Percentiles rank a stretch among this genome's conserved stretches.
Evolutionary conservation across 1,140 invertebrate species (phyloP).

Genomic region (Platorchestia sp.): DNA sequence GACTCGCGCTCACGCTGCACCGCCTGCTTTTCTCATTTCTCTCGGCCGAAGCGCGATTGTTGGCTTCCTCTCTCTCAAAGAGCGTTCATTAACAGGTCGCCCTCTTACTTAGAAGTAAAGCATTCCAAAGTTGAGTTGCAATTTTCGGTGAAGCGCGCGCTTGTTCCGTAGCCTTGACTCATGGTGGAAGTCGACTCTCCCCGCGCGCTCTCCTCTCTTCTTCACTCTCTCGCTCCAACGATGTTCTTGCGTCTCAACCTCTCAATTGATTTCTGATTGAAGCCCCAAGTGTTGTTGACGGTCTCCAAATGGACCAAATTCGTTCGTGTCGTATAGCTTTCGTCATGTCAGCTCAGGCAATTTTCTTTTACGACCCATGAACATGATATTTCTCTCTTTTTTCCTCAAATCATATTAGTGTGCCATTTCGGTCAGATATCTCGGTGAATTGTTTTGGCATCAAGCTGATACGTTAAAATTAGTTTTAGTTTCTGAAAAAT

Average conservation of each 20-base stretch:
- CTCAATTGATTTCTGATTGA: constrained; percentile 55
- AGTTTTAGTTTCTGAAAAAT: neutral
- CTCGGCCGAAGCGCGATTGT: neutral
- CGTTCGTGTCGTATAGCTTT: constrained; percentile 44
- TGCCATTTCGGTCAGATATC: neutral
- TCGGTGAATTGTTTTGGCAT: neutral
- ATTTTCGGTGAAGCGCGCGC: neutral
- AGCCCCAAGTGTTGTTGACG: constrained; percentile 52
- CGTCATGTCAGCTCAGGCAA: constrained; percentile 27
- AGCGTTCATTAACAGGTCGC: neutral
- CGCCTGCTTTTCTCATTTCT: neutral
- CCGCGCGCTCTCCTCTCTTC: neutral
- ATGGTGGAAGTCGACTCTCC: neutral
- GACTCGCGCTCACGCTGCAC: neutral
- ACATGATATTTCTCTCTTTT: neutral
- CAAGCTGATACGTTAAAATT: neutral
- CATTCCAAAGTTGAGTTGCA: neutral
- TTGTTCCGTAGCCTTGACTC: neutral
- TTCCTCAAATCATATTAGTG: neutral
- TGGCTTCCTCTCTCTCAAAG: neutral
- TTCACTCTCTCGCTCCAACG: constrained; percentile 18
- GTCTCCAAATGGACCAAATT: constrained; percentile 54
- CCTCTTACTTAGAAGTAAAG: neutral
- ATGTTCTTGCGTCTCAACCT: constrained; percentile 49
- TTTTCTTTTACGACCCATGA: constrained; percentile 10